Base-by-base conservation (phyloP, 1,140 invertebrate genomes). In the Venustaconcha ellipsiformis region DNA sequence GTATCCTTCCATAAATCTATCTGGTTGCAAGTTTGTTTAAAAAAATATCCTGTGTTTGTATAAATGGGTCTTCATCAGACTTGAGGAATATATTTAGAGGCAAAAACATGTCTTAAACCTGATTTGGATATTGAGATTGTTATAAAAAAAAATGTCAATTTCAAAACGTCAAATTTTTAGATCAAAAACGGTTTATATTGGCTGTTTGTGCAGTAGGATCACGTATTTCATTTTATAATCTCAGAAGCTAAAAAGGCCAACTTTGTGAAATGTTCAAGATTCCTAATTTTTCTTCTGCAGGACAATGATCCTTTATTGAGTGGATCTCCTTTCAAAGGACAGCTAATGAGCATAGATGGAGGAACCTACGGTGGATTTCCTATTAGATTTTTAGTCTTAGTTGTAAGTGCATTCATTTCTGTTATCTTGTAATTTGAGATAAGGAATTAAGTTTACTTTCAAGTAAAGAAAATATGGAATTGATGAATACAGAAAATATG, bases 321-420 rank as follows among this genome's bases (percentile, higher is more conserved):
- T 59, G 87, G 88, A 30, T 88, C 90, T 17, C 88, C 91, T 56
- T 86, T 90, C 18, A 90, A 89, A 82, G 86, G 85, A 14, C 81
- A 83, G 60, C 70, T 89, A 59, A 75, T 85, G 59, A 85, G 83
- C 68, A 78, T 89, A 74, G 91, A 92, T 72, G 92, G 88, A 67
- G 90, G 91, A 30, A 92, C 89, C 65, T 92, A 95, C 76, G 95
- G 95, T 71, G 94, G 94, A 59, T 98, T 96, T 91, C 95, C 96
- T 1, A 92, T 95, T 65, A 94, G 94, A 83, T 92, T 97, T 72
- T 90, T 98, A 17, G 95, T 97, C 84, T 92, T 94, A 77, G 94
- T 98, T 90, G 95, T 98, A 72, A 90, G 91, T 89, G 20, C 62
- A 56, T 76, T 62, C 37, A 48, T 48, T 48, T 48, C 37, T 48